Percentiles rank a stretch among this genome's conserved stretches.
phyloP scores from a whole-genome alignment of 1,140 invertebrate genomes.

The Leptoteleia sp. region DNA sequence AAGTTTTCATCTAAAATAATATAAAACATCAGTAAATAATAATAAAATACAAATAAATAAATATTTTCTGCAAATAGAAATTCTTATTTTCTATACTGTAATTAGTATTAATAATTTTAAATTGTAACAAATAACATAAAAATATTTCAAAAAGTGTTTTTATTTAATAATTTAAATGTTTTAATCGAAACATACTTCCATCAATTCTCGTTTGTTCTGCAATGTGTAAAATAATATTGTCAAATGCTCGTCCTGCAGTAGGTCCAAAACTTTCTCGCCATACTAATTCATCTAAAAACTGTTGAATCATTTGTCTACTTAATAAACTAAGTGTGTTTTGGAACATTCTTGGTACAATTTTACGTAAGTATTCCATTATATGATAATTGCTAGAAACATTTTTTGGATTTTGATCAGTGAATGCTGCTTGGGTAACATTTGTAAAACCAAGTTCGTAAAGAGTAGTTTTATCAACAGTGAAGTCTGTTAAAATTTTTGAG shows the following conservation, averaged over 20 bases:
- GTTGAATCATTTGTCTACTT: constrained; percentile 91
- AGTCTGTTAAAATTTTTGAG: constrained; percentile 89
- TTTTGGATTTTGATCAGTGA: constrained; percentile 83
- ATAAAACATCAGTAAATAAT: too few relatives aligned
- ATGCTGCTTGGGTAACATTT: constrained; percentile 85
- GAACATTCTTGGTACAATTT: constrained; percentile 94
- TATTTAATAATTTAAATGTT: too few relatives aligned
- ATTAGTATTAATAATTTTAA: too few relatives aligned
- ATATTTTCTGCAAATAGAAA: too few relatives aligned
- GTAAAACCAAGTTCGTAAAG: constrained; percentile 89
- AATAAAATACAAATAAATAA: too few relatives aligned
- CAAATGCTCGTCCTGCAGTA: constrained; percentile 88
- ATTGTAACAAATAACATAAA: too few relatives aligned
- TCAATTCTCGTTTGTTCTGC: constrained; percentile 88
- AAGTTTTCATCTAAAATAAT: constrained; percentile 76
- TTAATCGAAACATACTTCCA: constrained; percentile 74
- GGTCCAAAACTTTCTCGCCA: constrained; percentile 89
- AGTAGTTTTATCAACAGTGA: constrained; percentile 90
- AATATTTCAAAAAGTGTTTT: too few relatives aligned
- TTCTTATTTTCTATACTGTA: too few relatives aligned
- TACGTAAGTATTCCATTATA: constrained; percentile 92
- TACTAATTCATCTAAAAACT: constrained; percentile 93
- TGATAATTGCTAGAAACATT: constrained; percentile 86
- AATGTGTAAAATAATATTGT: constrained; percentile 90
- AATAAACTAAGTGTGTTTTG: constrained; percentile 92